phyloP scores from a whole-genome alignment of 1,140 invertebrate species.

The Himalopsyche phryganea region DNA sequence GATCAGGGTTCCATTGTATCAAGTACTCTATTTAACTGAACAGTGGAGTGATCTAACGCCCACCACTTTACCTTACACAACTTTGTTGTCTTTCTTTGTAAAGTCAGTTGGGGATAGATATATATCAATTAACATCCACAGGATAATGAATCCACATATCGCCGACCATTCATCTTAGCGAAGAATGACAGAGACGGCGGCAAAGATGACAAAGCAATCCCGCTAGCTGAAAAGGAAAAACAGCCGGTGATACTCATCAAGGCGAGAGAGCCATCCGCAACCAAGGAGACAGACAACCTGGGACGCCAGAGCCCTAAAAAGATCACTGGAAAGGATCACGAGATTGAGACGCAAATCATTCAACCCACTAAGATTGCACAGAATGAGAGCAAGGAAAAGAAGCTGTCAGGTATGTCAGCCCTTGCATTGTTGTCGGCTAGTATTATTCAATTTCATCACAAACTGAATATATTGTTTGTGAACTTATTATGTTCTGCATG shows the following conservation, averaged over 20 bases:
- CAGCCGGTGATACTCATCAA: conserved; percentile 50
- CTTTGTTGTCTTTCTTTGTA: too few species aligned
- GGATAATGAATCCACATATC: conserved; percentile 38
- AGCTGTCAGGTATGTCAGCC: conserved; percentile 29
- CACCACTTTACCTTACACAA: too few species aligned
- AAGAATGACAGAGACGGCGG: conserved; percentile 46
- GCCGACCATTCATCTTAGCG: conserved; percentile 44
- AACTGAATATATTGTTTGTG: too few species aligned
- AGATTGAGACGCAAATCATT: conserved; percentile 38
- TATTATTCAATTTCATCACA: too few species aligned
- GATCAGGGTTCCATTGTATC: too few species aligned
- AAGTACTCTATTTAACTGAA: too few species aligned
- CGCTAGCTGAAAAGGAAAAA: conserved; percentile 43
- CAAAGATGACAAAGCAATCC: conserved; percentile 35
- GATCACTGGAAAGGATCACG: conserved; percentile 29
- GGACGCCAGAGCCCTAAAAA: conserved; percentile 44
- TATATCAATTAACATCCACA: conserved; percentile 35
- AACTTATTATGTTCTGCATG: too few species aligned
- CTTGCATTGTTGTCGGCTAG: too few species aligned
- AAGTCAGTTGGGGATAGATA: too few species aligned
- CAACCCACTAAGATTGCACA: conserved; percentile 48
- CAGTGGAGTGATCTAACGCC: too few species aligned
- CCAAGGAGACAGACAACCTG: conserved; percentile 43
- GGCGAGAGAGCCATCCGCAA: conserved; percentile 45
- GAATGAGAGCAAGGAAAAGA: conserved; percentile 51